A percentile compares a stretch with the other conserved stretches of the same genome.
Evolutionary conservation across 2,113 vertebrate genomes (phyloP).

Genomic region (Nanger granti): DNA sequence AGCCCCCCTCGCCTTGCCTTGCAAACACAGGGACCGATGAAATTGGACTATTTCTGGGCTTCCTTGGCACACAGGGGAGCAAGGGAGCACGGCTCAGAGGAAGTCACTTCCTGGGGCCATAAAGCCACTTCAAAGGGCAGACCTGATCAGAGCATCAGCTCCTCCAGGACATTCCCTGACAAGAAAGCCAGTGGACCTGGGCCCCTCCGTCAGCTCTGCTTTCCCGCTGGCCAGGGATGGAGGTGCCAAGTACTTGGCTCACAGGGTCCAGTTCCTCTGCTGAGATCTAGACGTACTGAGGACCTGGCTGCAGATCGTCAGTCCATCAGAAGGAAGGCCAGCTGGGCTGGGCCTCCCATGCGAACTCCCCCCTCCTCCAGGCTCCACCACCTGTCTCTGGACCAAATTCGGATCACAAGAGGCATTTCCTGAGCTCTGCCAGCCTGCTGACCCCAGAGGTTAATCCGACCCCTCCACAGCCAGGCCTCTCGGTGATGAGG

Average conservation of each 20-base stretch:
- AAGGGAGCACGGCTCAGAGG: not conserved
- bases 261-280: not conserved
- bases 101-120: not conserved
- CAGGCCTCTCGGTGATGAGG: not conserved
- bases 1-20: not conserved
- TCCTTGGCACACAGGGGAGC: not conserved
- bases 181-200: not conserved
- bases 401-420: constrained; percentile 62
- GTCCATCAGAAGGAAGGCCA: not conserved
- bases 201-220: not conserved
- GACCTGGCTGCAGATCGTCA: not conserved
- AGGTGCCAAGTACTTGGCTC: not conserved
- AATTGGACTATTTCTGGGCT: not conserved
- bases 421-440: constrained; percentile 69
- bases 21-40: not conserved
- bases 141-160: not conserved
- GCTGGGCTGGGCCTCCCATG: constrained; percentile 28
- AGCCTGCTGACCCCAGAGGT: constrained; percentile 58
- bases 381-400: constrained; percentile 62
- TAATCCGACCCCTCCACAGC: constrained; percentile 49
- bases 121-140: not conserved
- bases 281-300: not conserved
- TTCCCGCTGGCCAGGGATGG: not conserved
- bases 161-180: not conserved
- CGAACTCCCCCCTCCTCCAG: constrained; percentile 51